These are phyloP conservation scores for Pheosia gnoma DNA, from an alignment of 2,888 invertebrate species.

Conservation along the genomic window DNA sequence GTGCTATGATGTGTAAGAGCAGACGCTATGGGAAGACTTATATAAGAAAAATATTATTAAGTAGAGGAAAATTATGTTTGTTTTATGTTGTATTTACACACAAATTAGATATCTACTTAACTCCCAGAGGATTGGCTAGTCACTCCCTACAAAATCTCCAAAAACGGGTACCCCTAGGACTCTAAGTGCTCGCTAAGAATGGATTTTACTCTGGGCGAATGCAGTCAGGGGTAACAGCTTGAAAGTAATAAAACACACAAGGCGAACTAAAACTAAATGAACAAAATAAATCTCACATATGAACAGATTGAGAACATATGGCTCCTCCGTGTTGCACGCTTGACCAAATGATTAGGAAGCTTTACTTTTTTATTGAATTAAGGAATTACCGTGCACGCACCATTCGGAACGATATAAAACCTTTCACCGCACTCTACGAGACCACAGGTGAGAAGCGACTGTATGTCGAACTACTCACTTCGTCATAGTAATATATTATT, in stretches of 20 bases:
- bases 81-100: too few species aligned
- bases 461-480: slow-evolving; percentile 83
- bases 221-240: too few species aligned
- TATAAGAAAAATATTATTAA: too few species aligned
- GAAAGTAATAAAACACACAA: neutral
- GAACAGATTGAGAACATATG: slow-evolving; percentile 71
- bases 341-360: slow-evolving; percentile 77
- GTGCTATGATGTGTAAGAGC: neutral
- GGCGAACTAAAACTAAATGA: too few species aligned
- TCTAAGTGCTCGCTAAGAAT: too few species aligned
- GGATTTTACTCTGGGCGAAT: too few species aligned
- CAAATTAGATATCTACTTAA: too few species aligned
- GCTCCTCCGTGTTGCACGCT: slow-evolving; percentile 64
- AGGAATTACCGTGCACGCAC: slow-evolving; percentile 81
- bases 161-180: too few species aligned
- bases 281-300: slow-evolving; percentile 43
- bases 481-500: slow-evolving; percentile 53
- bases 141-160: too few species aligned
- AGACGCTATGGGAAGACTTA: too few species aligned
- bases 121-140: too few species aligned
- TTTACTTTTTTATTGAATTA: slow-evolving; percentile 83
- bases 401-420: slow-evolving; percentile 73
- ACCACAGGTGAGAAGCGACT: slow-evolving; percentile 83
- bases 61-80: too few species aligned
- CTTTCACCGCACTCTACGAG: slow-evolving; percentile 26